Percentiles rank a stretch among this genome's conserved stretches.
Evolutionary conservation across 2,113 vertebrate species (phyloP).

Genomic region (Megalops atlanticus): DNA sequence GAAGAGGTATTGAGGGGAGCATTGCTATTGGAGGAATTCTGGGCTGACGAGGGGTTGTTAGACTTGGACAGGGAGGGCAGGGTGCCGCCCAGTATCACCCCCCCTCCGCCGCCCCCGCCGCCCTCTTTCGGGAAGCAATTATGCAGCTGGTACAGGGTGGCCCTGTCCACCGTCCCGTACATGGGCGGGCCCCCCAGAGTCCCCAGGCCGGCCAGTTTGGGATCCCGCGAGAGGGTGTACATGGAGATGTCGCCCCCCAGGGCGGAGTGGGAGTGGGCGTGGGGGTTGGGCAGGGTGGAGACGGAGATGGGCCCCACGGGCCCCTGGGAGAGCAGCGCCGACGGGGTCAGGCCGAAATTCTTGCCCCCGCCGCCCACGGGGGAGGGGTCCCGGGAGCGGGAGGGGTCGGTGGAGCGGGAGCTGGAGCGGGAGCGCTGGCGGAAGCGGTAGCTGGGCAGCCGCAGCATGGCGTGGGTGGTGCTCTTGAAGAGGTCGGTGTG

Average conservation of each 20-base stretch:
- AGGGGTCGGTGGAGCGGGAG: conserved; percentile 84
- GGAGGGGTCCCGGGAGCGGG: conserved; percentile 70
- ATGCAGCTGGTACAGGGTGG: conserved; percentile 85
- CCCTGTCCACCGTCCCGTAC: conserved; percentile 77
- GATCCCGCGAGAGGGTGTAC: conserved; percentile 85
- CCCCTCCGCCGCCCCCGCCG: conserved; percentile 40
- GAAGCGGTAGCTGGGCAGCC: conserved; percentile 88
- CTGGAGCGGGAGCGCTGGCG: conserved; percentile 82
- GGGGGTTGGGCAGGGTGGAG: conserved; percentile 75
- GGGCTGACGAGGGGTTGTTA: conserved; percentile 65
- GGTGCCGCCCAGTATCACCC: conserved; percentile 63
- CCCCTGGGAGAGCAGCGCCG: conserved; percentile 59
- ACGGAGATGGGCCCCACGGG: conserved; percentile 59
- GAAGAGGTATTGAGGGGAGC: conserved; percentile 74
- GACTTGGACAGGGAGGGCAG: conserved; percentile 75
- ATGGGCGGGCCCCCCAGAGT: conserved; percentile 67
- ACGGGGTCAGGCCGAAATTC: conserved; percentile 68
- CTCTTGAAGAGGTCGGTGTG: conserved; percentile 81
- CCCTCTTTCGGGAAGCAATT: conserved; percentile 87
- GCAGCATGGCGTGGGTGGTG: conserved; percentile 82
- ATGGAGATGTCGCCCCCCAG: conserved; percentile 85
- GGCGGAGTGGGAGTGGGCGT: conserved; percentile 58
- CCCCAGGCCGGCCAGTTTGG: conserved; percentile 71
- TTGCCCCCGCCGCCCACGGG: conserved; percentile 69
- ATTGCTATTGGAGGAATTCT: conserved; percentile 47